These are phyloP conservation scores for Aleiodes alternator DNA, from an alignment of 2,888 invertebrate genomes.

Conservation along the genomic window DNA sequence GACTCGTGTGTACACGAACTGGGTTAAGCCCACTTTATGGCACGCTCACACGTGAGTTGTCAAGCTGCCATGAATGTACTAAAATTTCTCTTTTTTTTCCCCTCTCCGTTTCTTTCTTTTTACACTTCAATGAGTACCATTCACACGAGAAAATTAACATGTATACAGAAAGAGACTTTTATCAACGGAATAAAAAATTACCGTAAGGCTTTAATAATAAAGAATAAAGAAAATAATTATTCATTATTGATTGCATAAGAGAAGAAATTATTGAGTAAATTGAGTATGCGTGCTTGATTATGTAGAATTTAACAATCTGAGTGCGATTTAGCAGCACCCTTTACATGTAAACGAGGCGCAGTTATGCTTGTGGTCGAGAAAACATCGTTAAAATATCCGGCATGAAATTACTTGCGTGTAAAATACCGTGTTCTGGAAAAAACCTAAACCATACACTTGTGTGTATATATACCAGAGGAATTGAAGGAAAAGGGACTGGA, in stretches of 20 bases:
- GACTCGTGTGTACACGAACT: slow-evolving; percentile 45
- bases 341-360: slow-evolving; percentile 15
- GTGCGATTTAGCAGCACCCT: background rate
- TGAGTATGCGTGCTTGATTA: too few species aligned
- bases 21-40: slow-evolving; percentile 55
- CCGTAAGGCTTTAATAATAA: background rate
- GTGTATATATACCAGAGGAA: background rate
- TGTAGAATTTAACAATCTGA: background rate
- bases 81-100: background rate
- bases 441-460: slow-evolving; percentile 4
- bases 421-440: slow-evolving; percentile 12
- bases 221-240: too few species aligned
- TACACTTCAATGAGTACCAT: slow-evolving; percentile 4
- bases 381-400: slow-evolving; percentile 18
- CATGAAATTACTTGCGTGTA: slow-evolving; percentile 27
- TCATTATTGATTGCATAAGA: too few species aligned
- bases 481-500: background rate
- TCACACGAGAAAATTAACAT: slow-evolving; percentile 15
- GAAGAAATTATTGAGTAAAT: too few species aligned
- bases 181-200: background rate
- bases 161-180: background rate
- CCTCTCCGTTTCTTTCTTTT: background rate
- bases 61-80: slow-evolving; percentile 33
- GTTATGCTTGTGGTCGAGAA: slow-evolving; percentile 1
- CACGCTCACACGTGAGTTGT: slow-evolving; percentile 51